These are phyloP conservation scores for Lateolabrax maculatus DNA, from an alignment of 2,797 vertebrate genomes.

Conservation along the genomic window DNA sequence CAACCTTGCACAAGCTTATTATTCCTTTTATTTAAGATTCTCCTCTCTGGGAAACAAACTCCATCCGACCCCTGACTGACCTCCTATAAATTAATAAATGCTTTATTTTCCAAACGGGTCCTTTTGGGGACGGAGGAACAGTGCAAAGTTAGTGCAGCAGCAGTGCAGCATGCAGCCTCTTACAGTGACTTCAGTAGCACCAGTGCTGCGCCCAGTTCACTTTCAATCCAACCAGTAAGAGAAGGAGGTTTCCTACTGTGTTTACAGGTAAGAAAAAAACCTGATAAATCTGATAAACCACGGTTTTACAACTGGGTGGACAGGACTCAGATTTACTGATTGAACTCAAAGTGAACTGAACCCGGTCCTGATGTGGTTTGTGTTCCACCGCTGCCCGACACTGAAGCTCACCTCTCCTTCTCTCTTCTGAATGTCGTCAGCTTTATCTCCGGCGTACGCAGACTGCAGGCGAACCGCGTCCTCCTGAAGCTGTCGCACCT, in stretches of 20 bases:
- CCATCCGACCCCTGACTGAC: not conserved
- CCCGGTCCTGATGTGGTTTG: slow-evolving; percentile 8
- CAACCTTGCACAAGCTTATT: not conserved
- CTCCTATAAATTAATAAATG: rapidly evolving
- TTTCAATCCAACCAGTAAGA: slow-evolving; percentile 3
- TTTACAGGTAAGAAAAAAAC: not conserved
- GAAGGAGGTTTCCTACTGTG: too few relatives aligned
- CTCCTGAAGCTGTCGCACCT: slow-evolving; percentile 96
- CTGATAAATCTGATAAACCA: not conserved
- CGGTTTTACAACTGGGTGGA: not conserved
- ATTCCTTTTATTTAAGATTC: not conserved
- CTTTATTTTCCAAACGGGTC: not conserved
- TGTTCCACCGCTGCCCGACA: not conserved
- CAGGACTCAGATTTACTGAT: slow-evolving; percentile 1
- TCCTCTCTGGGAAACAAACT: not conserved
- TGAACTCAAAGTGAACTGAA: slow-evolving; percentile 9
- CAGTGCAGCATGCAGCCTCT: slow-evolving; percentile 61
- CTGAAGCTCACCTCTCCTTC: slow-evolving; percentile 88
- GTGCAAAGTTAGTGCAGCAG: slow-evolving; percentile 55
- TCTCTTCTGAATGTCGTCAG: slow-evolving; percentile 95
- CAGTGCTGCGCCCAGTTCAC: slow-evolving; percentile 15
- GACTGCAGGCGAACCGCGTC: slow-evolving; percentile 94
- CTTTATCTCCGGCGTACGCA: slow-evolving; percentile 95
- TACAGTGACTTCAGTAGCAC: not conserved
- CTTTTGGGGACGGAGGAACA: slow-evolving; percentile 1